Base-by-base conservation (phyloP, 2,797 vertebrate genomes). In the Pseudotriccus pelzelni region DNA sequence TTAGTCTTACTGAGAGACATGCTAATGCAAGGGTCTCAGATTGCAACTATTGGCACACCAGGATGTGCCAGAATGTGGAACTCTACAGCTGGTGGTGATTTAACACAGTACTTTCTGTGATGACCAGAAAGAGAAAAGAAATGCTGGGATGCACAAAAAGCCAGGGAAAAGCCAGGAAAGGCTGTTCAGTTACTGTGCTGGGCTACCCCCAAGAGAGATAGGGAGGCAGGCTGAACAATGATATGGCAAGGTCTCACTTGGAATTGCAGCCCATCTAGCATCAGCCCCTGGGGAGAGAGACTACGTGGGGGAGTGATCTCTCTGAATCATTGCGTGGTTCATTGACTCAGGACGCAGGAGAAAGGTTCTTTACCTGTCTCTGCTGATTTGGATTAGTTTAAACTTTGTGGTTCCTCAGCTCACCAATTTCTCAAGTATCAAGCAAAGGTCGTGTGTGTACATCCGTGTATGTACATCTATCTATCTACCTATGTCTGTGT, bases 241-340 rank as follows among this genome's bases (percentile, higher is more conserved):
- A 4, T 3, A 10, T 56, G 12, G 13, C 1, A 2, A 70, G 17
- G 15, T 78, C 15, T 75, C 2, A 0, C 30, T 53, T 53, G 53
- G 24, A 86, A 60, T 25, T 84, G 37, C 27, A 93, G 34, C 21
- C 23, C 32, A 34, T 9, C 20, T 36, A 25, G 3, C 21, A 12
- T 12, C 72, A 85, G 41, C 23, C 68, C 49, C 46, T 62, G 37
- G n/a, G 24, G 49, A 66, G 18, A 43, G 53, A 66, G 10, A 0
- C 2, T 62, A 36, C 19, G 25, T 46, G 17, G 14, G 27, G 52
- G 8, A 87, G 14, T 0, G 2, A 59, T 28, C 8, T 41, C 30
- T n/a, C 23, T 30, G 27, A 34, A 32, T 14, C 11, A 17, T 59
- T 69, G 77, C 41, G 56, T 32, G 10, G 8, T 44, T 88, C 10